A percentile compares a stretch with the other conserved stretches of the same genome.
These are phyloP conservation scores for Poeciliopsis turrubarensis DNA, from an alignment of 2,113 vertebrate genomes.

Conservation along the genomic window DNA sequence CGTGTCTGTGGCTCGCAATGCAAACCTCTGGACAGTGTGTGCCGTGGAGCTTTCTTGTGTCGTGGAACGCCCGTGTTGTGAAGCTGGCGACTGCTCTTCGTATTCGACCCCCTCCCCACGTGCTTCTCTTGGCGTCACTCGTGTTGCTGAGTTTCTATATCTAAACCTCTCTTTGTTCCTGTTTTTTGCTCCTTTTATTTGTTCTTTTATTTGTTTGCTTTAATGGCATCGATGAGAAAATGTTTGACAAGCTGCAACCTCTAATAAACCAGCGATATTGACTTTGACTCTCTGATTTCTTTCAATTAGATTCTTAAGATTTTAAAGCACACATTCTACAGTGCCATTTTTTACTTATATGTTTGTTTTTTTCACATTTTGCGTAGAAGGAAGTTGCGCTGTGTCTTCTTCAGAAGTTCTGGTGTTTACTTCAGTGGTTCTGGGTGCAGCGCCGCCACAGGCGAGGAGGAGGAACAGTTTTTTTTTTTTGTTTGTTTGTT, in stretches of 20 bases:
- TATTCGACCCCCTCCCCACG: not conserved
- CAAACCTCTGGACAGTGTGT: not conserved
- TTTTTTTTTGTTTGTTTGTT: too few relatives aligned
- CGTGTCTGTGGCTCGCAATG: conserved; percentile 12
- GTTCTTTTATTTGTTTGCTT: not conserved
- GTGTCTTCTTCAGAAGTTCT: too few relatives aligned
- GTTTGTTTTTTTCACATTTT: too few relatives aligned
- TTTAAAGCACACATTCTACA: too few relatives aligned
- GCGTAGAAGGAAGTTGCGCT: too few relatives aligned
- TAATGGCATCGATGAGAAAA: not conserved
- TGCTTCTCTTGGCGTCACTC: not conserved
- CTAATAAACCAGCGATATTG: conserved; percentile 11
- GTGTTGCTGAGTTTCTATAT: not conserved
- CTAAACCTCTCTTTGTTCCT: not conserved
- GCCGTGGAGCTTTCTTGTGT: not conserved
- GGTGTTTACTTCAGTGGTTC: too few relatives aligned
- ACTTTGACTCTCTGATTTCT: not conserved
- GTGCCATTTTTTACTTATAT: too few relatives aligned
- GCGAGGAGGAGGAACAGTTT: too few relatives aligned
- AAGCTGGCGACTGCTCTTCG: not conserved
- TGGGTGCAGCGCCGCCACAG: too few relatives aligned
- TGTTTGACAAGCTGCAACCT: not conserved
- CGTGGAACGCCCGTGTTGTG: not conserved
- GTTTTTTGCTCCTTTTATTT: not conserved
- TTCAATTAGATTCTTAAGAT: too few relatives aligned